Evolutionary conservation across 2,888 invertebrate genomes (phyloP), one percentile per base, ranked within the genome.

Genomic region (Drosophila parthenogenetica): DNA sequence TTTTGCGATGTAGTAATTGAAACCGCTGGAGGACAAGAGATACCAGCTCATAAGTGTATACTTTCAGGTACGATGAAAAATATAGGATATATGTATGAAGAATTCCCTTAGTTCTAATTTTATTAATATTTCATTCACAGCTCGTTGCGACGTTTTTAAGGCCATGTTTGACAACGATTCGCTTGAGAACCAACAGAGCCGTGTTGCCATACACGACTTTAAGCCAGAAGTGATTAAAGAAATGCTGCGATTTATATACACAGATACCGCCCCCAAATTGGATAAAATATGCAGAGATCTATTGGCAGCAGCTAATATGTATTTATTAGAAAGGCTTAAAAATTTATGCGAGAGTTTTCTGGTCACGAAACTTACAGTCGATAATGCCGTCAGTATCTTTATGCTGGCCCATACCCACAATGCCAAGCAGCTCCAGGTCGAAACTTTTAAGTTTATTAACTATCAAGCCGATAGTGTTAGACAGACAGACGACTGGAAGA

Each of bases 221-320:
- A 99, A 99, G 92, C 97, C 98, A 91, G 99, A 99, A 92, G 99
- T 99, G 68, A 94, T 99, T 90, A 93, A 97, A 74, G 99, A 99
- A 93, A 98, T 99, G 98, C 93, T 99, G 77, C 95, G 98, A 84
- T 99, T 98, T 93, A 98, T 99, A 81, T 99, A 99, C 93, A 99
- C 99, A 55, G 99, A 98, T 63, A 97, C 97, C 90, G 97, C 97
- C 81, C 96, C 97, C 58, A 98, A 98, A 92, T 94, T 99, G 81
- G 98, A 98, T 92, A 98, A 97, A 93, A 98, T 98, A 98, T 98
- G 98, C 22, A 98, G 98, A 92, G 98, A 98, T 93, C 94, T 99
- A 84, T 93, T 99, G 89, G 98, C 98, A 45, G 99, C 99, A 60
- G 99, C 99, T 37, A 99, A 99, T 93, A 99, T 99, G 94, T 99